Percentiles rank a stretch among this genome's conserved stretches.
Conservation (phyloP, 2,797 vertebrate species). For the Phoxinus dragarum region DNA sequence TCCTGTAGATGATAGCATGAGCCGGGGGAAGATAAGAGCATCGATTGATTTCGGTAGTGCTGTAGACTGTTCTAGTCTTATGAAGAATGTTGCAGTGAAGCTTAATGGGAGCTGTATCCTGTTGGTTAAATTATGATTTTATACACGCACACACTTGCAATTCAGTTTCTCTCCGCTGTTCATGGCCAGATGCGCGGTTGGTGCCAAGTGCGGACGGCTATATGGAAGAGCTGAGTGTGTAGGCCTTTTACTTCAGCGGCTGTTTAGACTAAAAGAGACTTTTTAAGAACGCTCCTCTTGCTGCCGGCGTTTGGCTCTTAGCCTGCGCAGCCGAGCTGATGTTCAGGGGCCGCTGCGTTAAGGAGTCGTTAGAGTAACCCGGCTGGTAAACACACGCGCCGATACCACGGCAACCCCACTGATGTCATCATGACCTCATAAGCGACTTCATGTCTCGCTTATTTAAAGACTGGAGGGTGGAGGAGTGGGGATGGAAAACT, state of each 20-base stretch:
- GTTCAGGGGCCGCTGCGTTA: constrained; percentile 39
- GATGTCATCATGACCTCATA: constrained; percentile 60
- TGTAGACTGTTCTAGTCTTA: not conserved
- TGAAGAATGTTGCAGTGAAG: constrained; percentile 19
- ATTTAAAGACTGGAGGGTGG: constrained; percentile 42
- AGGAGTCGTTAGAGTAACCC: constrained; percentile 37
- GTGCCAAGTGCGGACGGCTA: constrained; percentile 48
- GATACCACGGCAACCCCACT: constrained; percentile 53
- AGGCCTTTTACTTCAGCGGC: constrained; percentile 26
- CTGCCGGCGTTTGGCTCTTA: constrained; percentile 30
- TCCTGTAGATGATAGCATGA: constrained; percentile 31
- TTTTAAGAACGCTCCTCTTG: not conserved
- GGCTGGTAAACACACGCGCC: constrained; percentile 46
- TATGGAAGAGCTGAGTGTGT: constrained; percentile 49
- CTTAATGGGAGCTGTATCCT: constrained; percentile 29
- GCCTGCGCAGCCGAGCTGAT: constrained; percentile 25
- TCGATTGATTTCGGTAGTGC: constrained; percentile 42
- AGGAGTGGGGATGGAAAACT: constrained; percentile 35
- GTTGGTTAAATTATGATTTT: constrained; percentile 13
- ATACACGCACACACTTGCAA: not conserved
- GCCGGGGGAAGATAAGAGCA: constrained; percentile 26
- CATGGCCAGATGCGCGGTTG: constrained; percentile 6
- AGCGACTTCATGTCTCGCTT: constrained; percentile 21
- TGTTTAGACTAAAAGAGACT: constrained; percentile 43
- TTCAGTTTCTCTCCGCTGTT: constrained; percentile 9